Conservation (phyloP, 2,113 vertebrate genomes). For the Setophaga kirtlandii region DNA sequence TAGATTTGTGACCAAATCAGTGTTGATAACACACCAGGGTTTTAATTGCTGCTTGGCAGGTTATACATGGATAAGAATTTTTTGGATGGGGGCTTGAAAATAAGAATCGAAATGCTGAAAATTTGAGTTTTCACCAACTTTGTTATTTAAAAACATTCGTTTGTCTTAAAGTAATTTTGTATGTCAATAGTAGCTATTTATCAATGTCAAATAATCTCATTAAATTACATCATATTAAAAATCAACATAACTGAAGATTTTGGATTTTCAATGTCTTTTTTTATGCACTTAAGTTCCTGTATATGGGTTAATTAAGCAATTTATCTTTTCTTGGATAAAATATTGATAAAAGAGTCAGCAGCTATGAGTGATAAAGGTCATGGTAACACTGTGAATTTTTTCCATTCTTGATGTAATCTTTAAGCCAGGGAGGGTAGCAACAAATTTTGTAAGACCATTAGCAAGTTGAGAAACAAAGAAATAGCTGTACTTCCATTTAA, state of each 20-base stretch:
- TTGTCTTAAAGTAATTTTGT: not conserved
- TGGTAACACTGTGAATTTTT: not conserved
- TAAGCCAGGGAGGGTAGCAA: not conserved
- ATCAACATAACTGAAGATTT: not conserved
- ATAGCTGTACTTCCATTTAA: not conserved
- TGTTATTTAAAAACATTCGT: not conserved
- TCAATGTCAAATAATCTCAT: not conserved
- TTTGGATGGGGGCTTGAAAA: not conserved
- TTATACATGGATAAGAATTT: not conserved
- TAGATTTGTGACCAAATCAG: not conserved
- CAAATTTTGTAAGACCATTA: not conserved
- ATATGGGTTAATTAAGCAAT: not conserved
- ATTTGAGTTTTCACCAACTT: not conserved
- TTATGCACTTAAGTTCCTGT: not conserved
- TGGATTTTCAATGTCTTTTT: not conserved
- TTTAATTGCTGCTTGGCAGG: not conserved
- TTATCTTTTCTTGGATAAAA: not conserved
- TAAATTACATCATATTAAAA: accelerated
- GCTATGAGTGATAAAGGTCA: not conserved
- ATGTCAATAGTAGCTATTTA: not conserved
- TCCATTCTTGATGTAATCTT: not conserved
- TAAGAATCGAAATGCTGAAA: not conserved
- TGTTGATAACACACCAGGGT: not conserved
- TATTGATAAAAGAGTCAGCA: not conserved
- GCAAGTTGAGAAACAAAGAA: not conserved